phyloP scores from a whole-genome alignment of 2,888 invertebrate genomes.

The Pseudolycoriella hygida region DNA sequence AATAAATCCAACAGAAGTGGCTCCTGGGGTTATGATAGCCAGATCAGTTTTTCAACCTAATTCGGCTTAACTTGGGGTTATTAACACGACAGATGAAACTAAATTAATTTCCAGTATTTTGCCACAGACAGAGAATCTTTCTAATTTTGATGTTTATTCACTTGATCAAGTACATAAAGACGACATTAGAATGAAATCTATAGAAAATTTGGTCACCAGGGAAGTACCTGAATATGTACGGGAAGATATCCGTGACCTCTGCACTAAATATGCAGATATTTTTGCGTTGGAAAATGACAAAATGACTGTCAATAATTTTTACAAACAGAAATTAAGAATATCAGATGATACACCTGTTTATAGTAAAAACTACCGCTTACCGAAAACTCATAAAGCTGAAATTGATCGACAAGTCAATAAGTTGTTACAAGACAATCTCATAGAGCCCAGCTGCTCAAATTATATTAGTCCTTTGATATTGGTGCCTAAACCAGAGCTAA shows the following conservation, averaged over 20 bases:
- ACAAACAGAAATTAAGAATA: constrained; percentile 11
- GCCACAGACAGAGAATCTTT: too few relatives aligned
- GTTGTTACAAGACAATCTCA: constrained; percentile 10
- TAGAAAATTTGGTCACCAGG: neutral
- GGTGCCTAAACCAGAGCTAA: constrained; percentile 12
- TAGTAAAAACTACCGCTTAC: constrained; percentile 6
- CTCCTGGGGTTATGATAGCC: neutral
- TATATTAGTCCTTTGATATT: constrained; percentile 13
- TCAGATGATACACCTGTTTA: constrained; percentile 11
- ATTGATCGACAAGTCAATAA: constrained; percentile 9
- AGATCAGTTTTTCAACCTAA: too few relatives aligned
- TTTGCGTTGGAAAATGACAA: constrained; percentile 11
- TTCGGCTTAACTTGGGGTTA: too few relatives aligned
- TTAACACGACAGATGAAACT: too few relatives aligned
- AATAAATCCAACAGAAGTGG: neutral
- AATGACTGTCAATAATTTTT: constrained; percentile 13
- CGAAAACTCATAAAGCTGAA: neutral
- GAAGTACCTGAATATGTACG: neutral
- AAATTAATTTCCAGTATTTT: too few relatives aligned
- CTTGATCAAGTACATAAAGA: neutral
- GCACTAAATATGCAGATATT: constrained; percentile 10
- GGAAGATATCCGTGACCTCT: constrained; percentile 4
- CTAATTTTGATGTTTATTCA: neutral
- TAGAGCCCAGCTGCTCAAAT: constrained; percentile 11
- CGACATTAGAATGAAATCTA: neutral